Base-by-base conservation (phyloP, 2,797 vertebrate genomes). In the Muraenolepis orangiensis region DNA sequence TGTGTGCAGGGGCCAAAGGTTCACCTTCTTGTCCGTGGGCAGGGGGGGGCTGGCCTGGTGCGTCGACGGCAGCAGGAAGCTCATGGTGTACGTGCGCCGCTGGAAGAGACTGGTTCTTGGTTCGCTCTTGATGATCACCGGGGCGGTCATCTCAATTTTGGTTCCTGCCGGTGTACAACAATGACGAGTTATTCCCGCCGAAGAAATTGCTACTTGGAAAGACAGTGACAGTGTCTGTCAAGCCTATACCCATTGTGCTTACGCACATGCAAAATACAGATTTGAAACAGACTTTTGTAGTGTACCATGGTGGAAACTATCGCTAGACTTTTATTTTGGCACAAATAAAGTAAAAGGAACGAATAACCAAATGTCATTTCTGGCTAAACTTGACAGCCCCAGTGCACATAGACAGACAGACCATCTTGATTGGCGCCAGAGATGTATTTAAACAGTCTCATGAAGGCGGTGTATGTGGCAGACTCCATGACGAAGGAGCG, bases 121-220 rank as follows among this genome's bases (percentile, higher is more conserved):
- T 14, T 74, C 26, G 0, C 86, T 70, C 73, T 85, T 91, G 6
- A 91, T 28, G 10, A 92, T 0, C 23, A 94, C 90, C 0, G 93
- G 94, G 34, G 82, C 20, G 1, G 93, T 93, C 93, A 94, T 94
- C 18, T 85, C 26, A 23, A 94, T 92, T 3, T 86, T 81, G 16
- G 34, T 26, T 30, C 78, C 94, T 95, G 76, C 10, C 71, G 31
- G 3, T 5, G n/a, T n/a, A n/a, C 66, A 67, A 74, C 64, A n/a
- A 40, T 0, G 42, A 12, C 6, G 13, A 20, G 66, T 18, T 67
- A 11, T 12, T 64, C n/a, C 20, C n/a, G 14, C 12, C 8, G 57
- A 26, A 11, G 23, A 26, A 10, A 8, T 23, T 13, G 57, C 57
- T 26, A 11, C 11, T 26, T n/a, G n/a, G n/a, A n/a, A 23, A 26